Base-by-base conservation (phyloP, 2,797 vertebrate genomes). In the Hyperoplus immaculatus region DNA sequence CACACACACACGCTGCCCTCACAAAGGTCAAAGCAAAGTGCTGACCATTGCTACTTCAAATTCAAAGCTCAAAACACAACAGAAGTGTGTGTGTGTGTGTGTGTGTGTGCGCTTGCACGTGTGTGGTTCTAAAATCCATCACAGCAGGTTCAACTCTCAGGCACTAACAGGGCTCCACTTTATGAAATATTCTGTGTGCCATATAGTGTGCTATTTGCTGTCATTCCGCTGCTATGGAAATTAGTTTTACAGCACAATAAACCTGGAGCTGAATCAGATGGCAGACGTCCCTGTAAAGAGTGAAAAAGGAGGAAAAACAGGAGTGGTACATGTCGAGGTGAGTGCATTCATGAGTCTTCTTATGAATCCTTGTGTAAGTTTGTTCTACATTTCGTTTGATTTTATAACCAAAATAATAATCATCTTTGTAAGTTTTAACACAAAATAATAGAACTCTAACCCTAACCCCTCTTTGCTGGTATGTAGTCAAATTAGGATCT, bases 31-130 rank as follows among this genome's bases (percentile, higher is more conserved):
- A 77, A 81, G 69, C 57, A 60, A 81, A 75, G 60, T 61, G 84
- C 82, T 84, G 81, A 84, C 21, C 46, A 41, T 60, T 41, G 81
- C 74, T 47, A 70, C 56, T 77, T 72, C 60, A 53, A 47, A 43
- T 14, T 71, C 47, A 76, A 73, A 75, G 78, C 75, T 68, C 39
- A 60, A 62, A 77, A 63, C 70, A 81, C 67, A 75, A 76, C 65
- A 74, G 18, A 43, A 39, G 2, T 29, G 50, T 42, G 65, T 65
- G 72, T 63, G 67, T 56, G 65, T 58, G 11, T 21, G 72, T 68
- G 58, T 54, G 78, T 68, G 65, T 67, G 51, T 63, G 53, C 56
- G 50, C 57, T 43, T n/a, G 67, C 55, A 66, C 49, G 66, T 54
- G 73, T 59, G 61, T 53, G 69, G 5, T 12, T 21, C 47, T 43